Evolutionary conservation across 2,888 invertebrate genomes (phyloP), one percentile per base, ranked within the genome.

Genomic region (Atherix ibis): DNA sequence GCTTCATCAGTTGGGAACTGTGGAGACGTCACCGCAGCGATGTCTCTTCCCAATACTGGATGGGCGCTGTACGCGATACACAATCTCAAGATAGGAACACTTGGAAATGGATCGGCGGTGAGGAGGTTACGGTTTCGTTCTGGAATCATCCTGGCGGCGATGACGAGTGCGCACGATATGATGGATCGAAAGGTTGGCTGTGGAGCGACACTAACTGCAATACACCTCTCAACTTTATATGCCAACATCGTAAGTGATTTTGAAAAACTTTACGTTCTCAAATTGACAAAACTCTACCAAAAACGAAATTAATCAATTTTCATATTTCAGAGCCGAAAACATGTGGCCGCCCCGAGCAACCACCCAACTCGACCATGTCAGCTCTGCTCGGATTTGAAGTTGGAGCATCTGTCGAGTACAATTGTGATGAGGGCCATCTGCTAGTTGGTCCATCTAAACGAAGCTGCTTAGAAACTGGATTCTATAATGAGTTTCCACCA

Each of bases 141-240:
- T 91, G 89, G 91, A 88, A 85, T 60, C 67, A 81, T 28, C 85
- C 85, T 0, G 80, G 81, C 0, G 81, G 80, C 1, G 72, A 71
- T 42, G 84, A 85, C 40, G 80, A 82, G 48, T 91, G 91, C 54
- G 84, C 88, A 2, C 66, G 87, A 32, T 91, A 84, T 59, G 89
- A 91, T 54, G 89, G 91, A 40, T 81, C 84, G 49, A 87, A 85
- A 55, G 89, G 89, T 17, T 91, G 91, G 89, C 70, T 91, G 1
- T 91, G 91, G 91, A 84, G 85, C 2, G 88, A 88, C 54, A 88
- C 88, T 15, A 82, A 87, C 52, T 91, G 91, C 58, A 73, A 75
- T 40, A 72, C 79, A 33, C 71, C 75, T 45, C 65, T 88, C 43
- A 88, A 89, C 63, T 91, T 79, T 62, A 89, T 91, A 43, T 91